phyloP scores from a whole-genome alignment of 1,140 invertebrate genomes.

The Drosophila ananassae region DNA sequence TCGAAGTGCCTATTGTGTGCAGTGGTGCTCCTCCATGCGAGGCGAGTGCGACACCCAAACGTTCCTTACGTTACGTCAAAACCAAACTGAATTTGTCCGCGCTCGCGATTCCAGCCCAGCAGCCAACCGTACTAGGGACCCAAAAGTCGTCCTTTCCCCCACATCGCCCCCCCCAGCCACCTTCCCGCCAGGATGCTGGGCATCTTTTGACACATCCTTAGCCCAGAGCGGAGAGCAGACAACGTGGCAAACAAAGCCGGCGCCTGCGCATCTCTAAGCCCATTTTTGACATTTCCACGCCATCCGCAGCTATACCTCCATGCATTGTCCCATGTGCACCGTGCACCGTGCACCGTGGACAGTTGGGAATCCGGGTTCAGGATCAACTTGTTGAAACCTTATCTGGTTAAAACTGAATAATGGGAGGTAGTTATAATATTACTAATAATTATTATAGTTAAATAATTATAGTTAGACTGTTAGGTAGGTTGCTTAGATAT shows the following conservation, averaged over 20 bases:
- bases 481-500: no score
- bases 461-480: no score
- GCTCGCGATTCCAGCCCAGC: slow-evolving; percentile 18
- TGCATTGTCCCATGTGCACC: neutral
- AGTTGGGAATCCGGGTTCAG: neutral
- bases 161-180: neutral
- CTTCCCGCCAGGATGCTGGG: slow-evolving; percentile 31
- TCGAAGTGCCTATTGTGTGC: slow-evolving; percentile 38
- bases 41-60: slow-evolving; percentile 23
- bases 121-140: slow-evolving; percentile 1
- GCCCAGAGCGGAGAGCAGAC: slow-evolving; percentile 12
- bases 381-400: neutral
- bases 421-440: no score
- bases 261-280: slow-evolving; percentile 52
- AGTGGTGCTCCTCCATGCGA: slow-evolving; percentile 17
- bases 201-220: slow-evolving; percentile 10
- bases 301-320: slow-evolving; percentile 17
- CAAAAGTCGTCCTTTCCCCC: slow-evolving; percentile 1
- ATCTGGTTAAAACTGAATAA: no score
- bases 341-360: neutral
- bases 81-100: slow-evolving; percentile 31
- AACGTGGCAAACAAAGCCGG: slow-evolving; percentile 14
- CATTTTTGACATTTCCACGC: slow-evolving; percentile 41
- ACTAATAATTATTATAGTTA: no score
- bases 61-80: slow-evolving; percentile 31